phyloP scores from a whole-genome alignment of 2,797 vertebrate species.

The Lepilemur ruficaudatus region DNA sequence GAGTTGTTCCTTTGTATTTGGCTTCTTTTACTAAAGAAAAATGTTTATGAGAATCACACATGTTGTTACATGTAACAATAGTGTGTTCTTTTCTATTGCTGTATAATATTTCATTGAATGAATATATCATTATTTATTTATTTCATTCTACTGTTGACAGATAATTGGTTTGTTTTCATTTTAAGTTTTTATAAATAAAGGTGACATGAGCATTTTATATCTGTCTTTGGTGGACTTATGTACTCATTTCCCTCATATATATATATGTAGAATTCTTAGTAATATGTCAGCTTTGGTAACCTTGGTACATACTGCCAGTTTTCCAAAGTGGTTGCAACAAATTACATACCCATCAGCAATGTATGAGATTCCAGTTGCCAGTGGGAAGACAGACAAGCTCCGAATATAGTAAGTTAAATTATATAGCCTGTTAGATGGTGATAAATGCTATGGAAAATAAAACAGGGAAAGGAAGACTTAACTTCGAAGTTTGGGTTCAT shows the following conservation, averaged over 20 bases:
- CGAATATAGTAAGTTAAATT: neutral
- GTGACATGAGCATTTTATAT: neutral
- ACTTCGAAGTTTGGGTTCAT: neutral
- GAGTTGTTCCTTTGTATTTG: neutral
- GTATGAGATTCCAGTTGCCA: neutral
- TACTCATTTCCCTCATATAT: neutral
- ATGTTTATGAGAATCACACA: neutral
- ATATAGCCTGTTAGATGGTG: neutral
- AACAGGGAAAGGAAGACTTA: neutral
- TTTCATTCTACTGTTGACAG: neutral
- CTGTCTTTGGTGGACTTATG: neutral
- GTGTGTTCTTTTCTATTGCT: neutral
- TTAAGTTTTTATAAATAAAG: neutral
- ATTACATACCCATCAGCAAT: neutral
- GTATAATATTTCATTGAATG: neutral
- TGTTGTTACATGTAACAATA: neutral
- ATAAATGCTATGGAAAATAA: neutral
- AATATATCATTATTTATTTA: neutral
- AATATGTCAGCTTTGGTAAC: neutral
- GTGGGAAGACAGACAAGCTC: neutral
- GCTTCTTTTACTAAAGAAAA: neutral
- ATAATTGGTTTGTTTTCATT: neutral
- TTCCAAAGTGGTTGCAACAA: neutral
- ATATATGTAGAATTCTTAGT: neutral
- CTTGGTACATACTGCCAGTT: neutral